Conservation (phyloP, 2,888 invertebrate genomes). For the Athrips mouffetella region DNA sequence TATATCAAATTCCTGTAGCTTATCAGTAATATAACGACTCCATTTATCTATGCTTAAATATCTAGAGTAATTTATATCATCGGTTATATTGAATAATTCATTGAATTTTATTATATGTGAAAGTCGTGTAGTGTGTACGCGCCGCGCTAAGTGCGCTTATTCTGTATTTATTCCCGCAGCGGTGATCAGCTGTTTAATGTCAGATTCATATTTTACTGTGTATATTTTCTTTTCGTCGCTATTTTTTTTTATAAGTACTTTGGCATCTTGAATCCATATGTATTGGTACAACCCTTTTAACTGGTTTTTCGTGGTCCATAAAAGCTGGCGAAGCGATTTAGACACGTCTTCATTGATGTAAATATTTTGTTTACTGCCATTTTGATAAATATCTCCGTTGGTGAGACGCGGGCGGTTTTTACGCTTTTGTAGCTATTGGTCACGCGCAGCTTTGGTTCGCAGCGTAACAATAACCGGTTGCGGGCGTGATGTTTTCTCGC, state of each 20-base stretch:
- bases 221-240: not conserved
- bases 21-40: too few species aligned
- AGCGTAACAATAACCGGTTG: not conserved
- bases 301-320: not conserved
- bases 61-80: not conserved
- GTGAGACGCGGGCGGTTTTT: too few species aligned
- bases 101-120: not conserved
- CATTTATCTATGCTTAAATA: not conserved
- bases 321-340: not conserved
- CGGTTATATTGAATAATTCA: too few species aligned
- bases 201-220: not conserved
- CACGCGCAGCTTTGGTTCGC: too few species aligned
- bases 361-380: too few species aligned
- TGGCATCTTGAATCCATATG: not conserved
- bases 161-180: not conserved
- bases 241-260: not conserved
- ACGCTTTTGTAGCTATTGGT: too few species aligned
- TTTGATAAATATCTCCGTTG: too few species aligned
- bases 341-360: conserved; percentile 2
- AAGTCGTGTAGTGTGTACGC: not conserved
- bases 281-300: not conserved
- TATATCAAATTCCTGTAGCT: not conserved
- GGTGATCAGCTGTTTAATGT: not conserved
- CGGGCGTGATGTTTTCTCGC: not conserved
- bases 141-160: not conserved